A percentile compares a stretch with the other conserved stretches of the same genome.
Evolutionary conservation across 23 tunicate species (phyloP).

Genomic region (Ascidia mentula): DNA sequence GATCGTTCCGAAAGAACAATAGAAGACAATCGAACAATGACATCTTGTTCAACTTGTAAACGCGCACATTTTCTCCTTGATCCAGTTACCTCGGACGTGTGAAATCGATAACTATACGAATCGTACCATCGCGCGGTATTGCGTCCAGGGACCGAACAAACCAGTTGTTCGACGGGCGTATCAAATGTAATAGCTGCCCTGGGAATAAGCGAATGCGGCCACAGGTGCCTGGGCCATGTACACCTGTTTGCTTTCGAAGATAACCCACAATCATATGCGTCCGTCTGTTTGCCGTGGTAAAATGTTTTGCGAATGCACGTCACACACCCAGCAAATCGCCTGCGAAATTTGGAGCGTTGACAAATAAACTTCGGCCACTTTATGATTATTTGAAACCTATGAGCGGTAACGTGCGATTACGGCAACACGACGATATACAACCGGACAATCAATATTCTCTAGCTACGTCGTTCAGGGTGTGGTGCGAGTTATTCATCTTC

Average conservation of each 20-base stretch:
- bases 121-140: not conserved
- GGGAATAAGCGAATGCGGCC: not conserved
- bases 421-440: slow-evolving; percentile 9
- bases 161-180: not conserved
- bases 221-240: not conserved
- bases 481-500: no score
- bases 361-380: no score
- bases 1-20: slow-evolving; percentile 1
- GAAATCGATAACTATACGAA: not conserved
- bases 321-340: no score
- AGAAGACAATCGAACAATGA: not conserved
- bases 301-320: not conserved
- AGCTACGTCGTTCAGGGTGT: no score
- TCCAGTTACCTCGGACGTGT: not conserved
- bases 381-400: no score
- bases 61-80: not conserved
- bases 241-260: not conserved
- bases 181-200: not conserved
- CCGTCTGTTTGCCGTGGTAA: not conserved
- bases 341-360: no score
- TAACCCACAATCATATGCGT: not conserved
- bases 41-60: not conserved
- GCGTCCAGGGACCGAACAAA: no score
- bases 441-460: not conserved
- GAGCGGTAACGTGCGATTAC: not conserved